These are phyloP conservation scores for Natrix natrix DNA, from an alignment of 2,797 vertebrate species.

Conservation along the genomic window DNA sequence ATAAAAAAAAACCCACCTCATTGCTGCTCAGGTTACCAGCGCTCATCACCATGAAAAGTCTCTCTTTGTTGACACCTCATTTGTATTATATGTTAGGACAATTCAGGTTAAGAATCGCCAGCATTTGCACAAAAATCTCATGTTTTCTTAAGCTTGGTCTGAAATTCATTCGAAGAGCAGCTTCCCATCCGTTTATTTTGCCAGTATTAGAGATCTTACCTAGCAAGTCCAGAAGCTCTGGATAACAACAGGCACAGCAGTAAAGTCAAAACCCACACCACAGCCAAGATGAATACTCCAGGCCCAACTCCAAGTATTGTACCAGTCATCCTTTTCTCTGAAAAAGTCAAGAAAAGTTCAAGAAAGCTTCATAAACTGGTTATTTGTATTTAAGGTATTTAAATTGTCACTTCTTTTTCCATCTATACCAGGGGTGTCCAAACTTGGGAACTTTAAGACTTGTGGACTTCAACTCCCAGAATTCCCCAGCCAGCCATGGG, in stretches of 20 bases:
- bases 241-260: conserved; percentile 68
- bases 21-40: background rate
- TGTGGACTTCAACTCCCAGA: too few relatives aligned
- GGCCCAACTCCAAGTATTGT: conserved; percentile 77
- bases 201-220: conserved; percentile 72
- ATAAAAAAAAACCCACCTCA: background rate
- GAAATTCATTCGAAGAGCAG: conserved; percentile 46
- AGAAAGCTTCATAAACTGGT: background rate
- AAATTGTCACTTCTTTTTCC: background rate
- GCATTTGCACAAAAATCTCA: background rate
- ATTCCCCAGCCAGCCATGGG: too few relatives aligned
- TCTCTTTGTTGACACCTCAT: background rate
- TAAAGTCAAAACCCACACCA: conserved; percentile 81
- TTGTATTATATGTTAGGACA: background rate
- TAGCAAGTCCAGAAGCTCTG: conserved; percentile 71
- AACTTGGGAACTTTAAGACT: too few relatives aligned
- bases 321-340: conserved; percentile 69
- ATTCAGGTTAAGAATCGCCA: background rate
- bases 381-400: background rate
- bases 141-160: conserved; percentile 23
- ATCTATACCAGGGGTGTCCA: background rate
- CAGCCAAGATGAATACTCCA: conserved; percentile 78
- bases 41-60: background rate
- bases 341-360: background rate
- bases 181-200: conserved; percentile 44